phyloP scores from a whole-genome alignment of 2,113 vertebrate species.

The Alces alces region DNA sequence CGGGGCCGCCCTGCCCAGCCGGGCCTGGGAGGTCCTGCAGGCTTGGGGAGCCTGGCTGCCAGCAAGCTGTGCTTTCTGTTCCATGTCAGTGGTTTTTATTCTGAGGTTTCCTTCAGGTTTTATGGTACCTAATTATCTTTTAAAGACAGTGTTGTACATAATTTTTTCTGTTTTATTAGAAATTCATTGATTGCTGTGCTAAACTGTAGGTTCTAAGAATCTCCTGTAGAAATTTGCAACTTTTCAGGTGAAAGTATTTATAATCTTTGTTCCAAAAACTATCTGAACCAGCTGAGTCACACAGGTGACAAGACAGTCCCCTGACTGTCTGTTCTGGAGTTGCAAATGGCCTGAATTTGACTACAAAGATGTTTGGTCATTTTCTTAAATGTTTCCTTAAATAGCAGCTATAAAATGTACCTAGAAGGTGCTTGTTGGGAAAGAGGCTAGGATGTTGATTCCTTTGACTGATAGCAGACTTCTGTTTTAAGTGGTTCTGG shows the following conservation, averaged over 20 bases:
- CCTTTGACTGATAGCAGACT: not conserved
- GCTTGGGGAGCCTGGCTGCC: too few species aligned
- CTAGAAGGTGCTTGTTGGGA: too few species aligned
- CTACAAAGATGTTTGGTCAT: not conserved
- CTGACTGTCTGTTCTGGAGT: rapidly evolving
- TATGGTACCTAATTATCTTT: not conserved
- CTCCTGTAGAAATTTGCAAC: not conserved
- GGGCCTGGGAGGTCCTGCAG: not conserved
- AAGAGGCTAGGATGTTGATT: not conserved
- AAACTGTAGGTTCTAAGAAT: not conserved
- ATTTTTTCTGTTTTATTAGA: not conserved
- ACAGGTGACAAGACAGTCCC: rapidly evolving
- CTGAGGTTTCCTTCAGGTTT: too few species aligned
- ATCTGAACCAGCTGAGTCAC: not conserved
- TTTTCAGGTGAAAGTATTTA: not conserved
- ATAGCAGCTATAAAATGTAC: rapidly evolving
- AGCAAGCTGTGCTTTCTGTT: not conserved
- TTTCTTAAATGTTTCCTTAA: not conserved
- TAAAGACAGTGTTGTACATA: not conserved
- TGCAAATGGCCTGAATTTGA: not conserved
- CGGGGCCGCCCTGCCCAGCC: rapidly evolving
- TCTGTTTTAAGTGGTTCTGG: not conserved
- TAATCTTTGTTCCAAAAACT: not conserved
- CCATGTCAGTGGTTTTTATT: rapidly evolving
- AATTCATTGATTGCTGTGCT: not conserved